Evolutionary conservation across 2,888 invertebrate genomes (phyloP), one percentile per base, ranked within the genome.

Genomic region (Eumerus sabulonum): DNA sequence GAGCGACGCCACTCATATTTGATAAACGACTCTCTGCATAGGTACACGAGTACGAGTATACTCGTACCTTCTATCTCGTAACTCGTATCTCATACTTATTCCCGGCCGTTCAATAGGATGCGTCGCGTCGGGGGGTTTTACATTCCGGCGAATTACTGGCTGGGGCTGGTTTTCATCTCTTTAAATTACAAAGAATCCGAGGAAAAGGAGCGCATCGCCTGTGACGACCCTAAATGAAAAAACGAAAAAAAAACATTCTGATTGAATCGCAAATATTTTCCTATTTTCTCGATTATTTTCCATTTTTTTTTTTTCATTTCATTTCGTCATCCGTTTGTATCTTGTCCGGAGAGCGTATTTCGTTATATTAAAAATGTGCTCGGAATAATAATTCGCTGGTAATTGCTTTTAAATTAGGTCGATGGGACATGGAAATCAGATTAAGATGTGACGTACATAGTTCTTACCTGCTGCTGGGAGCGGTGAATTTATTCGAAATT

Each of bases 401-500:
- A 79, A 79, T 79, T 79, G 74, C 70, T 79, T 79, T 79, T 74
- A 74, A 79, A 79, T 79, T 79, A 74, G 79, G 79, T 79, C 79
- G 79, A 74, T 74, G 79, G 68, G 59, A 74, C 79, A 74, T 70
- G 74, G 74, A 79, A 79, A 79, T 79, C 74, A 64, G 74, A 79
- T 79, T 74, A 79, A 60, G 59, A 40, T 11, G 40, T 11, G 40
- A n/a, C 12, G 42, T 60, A 14, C n/a, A 59, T 47, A 17, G 45
- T 9, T 14, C 14, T 45, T 27, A 44, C 73, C 44, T 68, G 70
- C 74, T 27, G 27, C 74, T 79, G 74, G 40, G 36, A 17, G 40
- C 16, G 17, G 2, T 3, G 19, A 56, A 51, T 57, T 70, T 18
- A 57, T 53, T 64, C 12, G 35, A 63, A 74, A 68, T 64, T 68